phyloP scores from a whole-genome alignment of 2,113 vertebrate genomes.

The Rhinichthys klamathensis region DNA sequence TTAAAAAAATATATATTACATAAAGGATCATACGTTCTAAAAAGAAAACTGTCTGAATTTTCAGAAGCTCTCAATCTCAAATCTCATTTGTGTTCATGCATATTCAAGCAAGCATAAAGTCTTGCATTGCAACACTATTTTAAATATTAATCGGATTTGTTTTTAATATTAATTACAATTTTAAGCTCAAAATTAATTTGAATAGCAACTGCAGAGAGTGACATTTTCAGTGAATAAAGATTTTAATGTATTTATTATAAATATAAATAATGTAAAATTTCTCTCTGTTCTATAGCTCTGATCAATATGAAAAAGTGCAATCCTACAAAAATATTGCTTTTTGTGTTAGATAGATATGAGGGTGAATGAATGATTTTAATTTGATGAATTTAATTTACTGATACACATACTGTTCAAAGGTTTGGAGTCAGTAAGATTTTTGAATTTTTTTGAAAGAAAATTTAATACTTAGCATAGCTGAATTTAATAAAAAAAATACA shows the following conservation, averaged over 20 bases:
- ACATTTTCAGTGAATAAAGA: no score
- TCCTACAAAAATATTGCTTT: neutral
- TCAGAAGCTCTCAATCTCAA: neutral
- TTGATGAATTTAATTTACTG: no score
- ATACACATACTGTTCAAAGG: no score
- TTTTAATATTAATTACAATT: neutral
- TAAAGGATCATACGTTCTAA: neutral
- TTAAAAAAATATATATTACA: no score
- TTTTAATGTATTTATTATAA: no score
- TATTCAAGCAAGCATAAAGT: neutral
- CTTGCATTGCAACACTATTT: neutral
- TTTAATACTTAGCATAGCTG: no score
- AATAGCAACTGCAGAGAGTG: neutral
- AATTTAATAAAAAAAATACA: no score
- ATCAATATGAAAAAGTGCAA: neutral
- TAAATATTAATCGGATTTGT: neutral
- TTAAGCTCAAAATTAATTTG: neutral
- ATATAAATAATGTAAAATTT: no score
- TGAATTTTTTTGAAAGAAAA: no score
- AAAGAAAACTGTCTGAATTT: neutral
- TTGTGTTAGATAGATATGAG: neutral
- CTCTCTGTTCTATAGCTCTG: no score
- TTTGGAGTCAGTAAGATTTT: no score
- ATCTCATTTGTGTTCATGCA: neutral
- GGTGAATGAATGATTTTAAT: neutral